Percentiles rank a stretch among this genome's conserved stretches.
Conservation (phyloP, 2,797 vertebrate genomes). For the Echiichthys vipera region DNA sequence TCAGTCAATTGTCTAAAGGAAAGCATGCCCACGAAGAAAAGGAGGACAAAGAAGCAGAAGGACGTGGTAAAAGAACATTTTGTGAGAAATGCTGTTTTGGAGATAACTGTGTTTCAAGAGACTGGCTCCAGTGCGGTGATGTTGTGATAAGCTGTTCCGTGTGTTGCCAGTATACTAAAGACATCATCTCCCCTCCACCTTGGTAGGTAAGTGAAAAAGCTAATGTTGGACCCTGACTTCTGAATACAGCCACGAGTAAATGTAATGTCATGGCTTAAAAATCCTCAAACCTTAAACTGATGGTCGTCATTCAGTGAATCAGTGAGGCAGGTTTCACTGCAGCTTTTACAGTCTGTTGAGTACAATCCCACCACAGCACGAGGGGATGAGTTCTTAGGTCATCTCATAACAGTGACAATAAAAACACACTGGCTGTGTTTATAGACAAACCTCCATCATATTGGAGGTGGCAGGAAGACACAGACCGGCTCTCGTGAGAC, state of each 20-base stretch:
- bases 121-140: too few relatives aligned
- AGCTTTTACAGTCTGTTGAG: constrained; percentile 41
- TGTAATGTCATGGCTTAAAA: constrained; percentile 9
- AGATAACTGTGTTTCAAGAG: too few relatives aligned
- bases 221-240: too few relatives aligned
- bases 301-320: constrained; percentile 21
- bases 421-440: constrained; percentile 21
- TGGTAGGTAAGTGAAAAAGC: too few relatives aligned
- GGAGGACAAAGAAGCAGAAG: too few relatives aligned
- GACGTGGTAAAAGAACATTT: too few relatives aligned
- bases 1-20: too few relatives aligned
- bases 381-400: constrained; percentile 34
- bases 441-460: constrained; percentile 21
- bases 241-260: not conserved
- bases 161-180: too few relatives aligned
- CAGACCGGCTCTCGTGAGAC: not conserved
- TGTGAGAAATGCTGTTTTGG: too few relatives aligned
- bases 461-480: constrained; percentile 7
- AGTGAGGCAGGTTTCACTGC: constrained; percentile 23
- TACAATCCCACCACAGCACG: not conserved
- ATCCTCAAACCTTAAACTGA: not conserved
- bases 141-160: too few relatives aligned
- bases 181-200: too few relatives aligned
- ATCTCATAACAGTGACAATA: constrained; percentile 12
- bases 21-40: too few relatives aligned